Percentiles rank a stretch among this genome's conserved stretches.
Conservation (phyloP, 1,140 invertebrate genomes). For the Armadillidium nasatum region DNA sequence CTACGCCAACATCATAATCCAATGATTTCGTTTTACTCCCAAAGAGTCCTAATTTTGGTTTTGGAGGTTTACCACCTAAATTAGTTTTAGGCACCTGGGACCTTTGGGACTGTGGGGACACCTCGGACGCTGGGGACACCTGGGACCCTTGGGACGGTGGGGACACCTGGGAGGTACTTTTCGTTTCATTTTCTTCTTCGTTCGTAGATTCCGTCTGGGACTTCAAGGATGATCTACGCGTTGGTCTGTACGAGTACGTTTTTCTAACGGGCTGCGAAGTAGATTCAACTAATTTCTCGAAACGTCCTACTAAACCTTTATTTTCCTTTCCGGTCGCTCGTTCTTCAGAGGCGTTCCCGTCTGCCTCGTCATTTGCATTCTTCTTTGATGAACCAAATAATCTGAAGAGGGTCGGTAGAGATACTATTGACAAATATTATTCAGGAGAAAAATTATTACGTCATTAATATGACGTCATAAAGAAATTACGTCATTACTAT, state of each 20-base stretch:
- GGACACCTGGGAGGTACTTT: not conserved
- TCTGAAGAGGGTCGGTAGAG: not conserved
- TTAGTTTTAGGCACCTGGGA: too few relatives aligned
- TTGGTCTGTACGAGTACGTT: not conserved
- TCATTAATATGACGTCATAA: too few relatives aligned
- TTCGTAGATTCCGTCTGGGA: not conserved
- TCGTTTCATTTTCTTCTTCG: not conserved
- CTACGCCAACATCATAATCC: too few relatives aligned
- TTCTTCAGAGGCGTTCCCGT: not conserved
- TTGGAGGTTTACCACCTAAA: too few relatives aligned
- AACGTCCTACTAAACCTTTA: not conserved
- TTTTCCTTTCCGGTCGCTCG: not conserved
- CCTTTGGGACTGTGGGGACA: too few relatives aligned
- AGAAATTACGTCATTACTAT: too few relatives aligned
- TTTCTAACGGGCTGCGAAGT: not conserved
- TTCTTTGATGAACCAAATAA: not conserved
- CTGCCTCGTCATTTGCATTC: not conserved
- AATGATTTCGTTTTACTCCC: too few relatives aligned
- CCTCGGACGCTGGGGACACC: too few relatives aligned
- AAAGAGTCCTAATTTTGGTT: too few relatives aligned
- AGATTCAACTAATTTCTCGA: constrained; percentile 1
- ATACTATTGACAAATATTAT: not conserved
- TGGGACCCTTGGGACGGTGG: too few relatives aligned
- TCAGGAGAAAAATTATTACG: too few relatives aligned
- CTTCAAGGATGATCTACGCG: not conserved